Base-by-base conservation (phyloP, 2,888 invertebrate species). In the Eilema griseolum region DNA sequence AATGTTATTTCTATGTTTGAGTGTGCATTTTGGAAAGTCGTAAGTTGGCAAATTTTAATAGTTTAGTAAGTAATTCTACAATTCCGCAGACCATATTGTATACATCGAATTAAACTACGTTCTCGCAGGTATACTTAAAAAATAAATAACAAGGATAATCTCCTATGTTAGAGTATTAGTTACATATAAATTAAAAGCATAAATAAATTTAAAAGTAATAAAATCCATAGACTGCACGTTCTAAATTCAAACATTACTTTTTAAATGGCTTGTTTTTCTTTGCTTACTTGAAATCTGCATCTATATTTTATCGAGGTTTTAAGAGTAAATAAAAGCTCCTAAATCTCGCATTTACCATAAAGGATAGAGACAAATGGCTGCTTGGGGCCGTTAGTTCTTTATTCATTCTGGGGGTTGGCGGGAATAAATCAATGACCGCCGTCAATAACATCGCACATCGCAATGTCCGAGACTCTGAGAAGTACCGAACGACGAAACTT, bases 301-400 rank as follows among this genome's bases (percentile, higher is more conserved):
- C 52, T 52, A 52, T 52, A 52, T 52, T 69, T 65, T 57, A 65
- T 61, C 57, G 24, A 41, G 41, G 52, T 78, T 73, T 81, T 75
- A 74, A 67, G 24, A 78, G 83, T 83, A 87, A 84, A 85, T 85
- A 89, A 88, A 87, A 86, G 79, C 87, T 83, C 88, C 86, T 92
- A 93, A 93, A 93, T 92, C 91, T 91, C 83, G 80, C 90, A 89
- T 92, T 94, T 92, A 90, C 90, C 89, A 90, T 89, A 91, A 90
- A 91, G 91, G 91, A 93, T 92, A 88, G 88, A 93, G 92, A 94
- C 90, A 92, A 93, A 94, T 94, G 90, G 90, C 79, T 84, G 83
- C 86, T 85, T 75, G 81, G 84, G 84, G 86, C 86, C 87, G 86
- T 84, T 83, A 78, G 84, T 91, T 87, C 88, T 89, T 93, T 93